These are phyloP conservation scores for Hiodon alosoides DNA, from an alignment of 2,113 vertebrate genomes.

Conservation along the genomic window DNA sequence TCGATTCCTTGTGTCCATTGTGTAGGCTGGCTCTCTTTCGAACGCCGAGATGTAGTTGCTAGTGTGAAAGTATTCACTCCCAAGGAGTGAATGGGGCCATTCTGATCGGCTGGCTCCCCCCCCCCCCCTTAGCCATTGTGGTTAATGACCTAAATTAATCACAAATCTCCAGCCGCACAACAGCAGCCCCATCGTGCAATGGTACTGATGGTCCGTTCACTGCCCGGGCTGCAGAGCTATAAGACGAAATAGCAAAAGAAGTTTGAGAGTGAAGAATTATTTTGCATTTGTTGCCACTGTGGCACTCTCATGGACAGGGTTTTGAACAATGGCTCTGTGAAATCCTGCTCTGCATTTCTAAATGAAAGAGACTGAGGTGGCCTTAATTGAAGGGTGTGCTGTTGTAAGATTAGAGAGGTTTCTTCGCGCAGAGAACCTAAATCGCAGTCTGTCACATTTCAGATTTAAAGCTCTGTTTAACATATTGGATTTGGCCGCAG, in stretches of 20 bases:
- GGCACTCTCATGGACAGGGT: background rate
- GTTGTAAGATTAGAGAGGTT: background rate
- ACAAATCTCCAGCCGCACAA: background rate
- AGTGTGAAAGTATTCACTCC: background rate
- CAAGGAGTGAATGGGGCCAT: background rate
- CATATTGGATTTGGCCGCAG: background rate
- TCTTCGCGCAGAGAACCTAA: background rate
- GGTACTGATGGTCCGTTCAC: conserved; percentile 8
- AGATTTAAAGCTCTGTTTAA: background rate
- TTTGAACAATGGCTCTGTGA: background rate
- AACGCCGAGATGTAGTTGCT: background rate
- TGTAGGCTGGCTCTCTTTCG: background rate
- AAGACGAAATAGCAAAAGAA: background rate
- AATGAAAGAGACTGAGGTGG: background rate
- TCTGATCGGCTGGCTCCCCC: background rate
- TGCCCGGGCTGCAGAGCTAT: background rate
- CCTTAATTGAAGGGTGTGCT: background rate
- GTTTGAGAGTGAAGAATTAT: background rate
- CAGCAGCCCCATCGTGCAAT: conserved; percentile 18
- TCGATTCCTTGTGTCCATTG: background rate
- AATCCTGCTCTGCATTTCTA: background rate
- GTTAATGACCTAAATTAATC: conserved; percentile 39
- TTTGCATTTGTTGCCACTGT: background rate
- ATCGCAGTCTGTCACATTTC: background rate
- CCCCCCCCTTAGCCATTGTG: conserved; percentile 5